Conservation (phyloP, 2,113 vertebrate species). For the Anthoscopus minutus region DNA sequence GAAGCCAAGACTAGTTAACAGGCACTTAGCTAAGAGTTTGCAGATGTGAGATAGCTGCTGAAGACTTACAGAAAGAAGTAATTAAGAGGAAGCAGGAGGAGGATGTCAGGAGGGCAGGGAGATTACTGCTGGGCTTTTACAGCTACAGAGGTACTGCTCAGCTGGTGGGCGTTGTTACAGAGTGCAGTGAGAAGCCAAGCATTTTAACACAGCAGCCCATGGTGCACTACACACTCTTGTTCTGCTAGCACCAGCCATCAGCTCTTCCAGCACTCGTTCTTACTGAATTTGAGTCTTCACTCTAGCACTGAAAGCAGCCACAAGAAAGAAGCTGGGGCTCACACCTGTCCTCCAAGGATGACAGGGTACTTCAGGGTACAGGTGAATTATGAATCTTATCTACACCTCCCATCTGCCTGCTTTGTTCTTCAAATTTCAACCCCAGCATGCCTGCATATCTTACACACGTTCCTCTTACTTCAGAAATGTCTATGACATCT, state of each 20-base stretch:
- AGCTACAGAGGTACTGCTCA: neutral
- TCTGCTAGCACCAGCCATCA: neutral
- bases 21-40: neutral
- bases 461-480: accelerated
- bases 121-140: neutral
- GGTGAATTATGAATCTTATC: neutral
- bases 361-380: neutral
- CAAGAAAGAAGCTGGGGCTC: neutral
- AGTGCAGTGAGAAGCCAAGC: neutral
- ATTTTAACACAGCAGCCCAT: neutral
- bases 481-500: neutral
- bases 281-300: neutral
- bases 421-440: neutral
- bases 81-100: neutral
- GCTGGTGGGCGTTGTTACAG: accelerated
- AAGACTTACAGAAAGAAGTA: neutral
- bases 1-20: neutral
- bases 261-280: neutral
- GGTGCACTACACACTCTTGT: too few species aligned
- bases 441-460: neutral
- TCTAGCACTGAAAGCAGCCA: neutral
- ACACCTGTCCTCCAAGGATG: neutral
- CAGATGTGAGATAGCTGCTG: neutral
- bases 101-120: neutral
- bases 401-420: neutral